phyloP scores from a whole-genome alignment of 2,888 invertebrate genomes.

The Nemotelus pantherinus region DNA sequence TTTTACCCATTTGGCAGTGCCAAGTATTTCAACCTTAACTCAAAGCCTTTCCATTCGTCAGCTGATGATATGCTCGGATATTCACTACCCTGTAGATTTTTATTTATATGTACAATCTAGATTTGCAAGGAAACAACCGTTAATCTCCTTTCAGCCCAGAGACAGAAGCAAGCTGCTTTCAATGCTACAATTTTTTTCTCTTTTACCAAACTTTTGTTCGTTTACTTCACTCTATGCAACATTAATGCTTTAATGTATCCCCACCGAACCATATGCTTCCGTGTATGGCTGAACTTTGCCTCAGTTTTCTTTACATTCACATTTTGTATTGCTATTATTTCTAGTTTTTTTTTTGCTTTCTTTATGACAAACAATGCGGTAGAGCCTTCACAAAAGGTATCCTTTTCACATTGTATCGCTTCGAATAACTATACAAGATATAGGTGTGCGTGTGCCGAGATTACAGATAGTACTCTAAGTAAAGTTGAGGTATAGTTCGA shows the following conservation, averaged over 20 bases:
- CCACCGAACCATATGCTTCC: neutral
- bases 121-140: no score
- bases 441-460: no score
- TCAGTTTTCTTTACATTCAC: neutral
- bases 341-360: slow-evolving; percentile 10
- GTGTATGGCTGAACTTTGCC: neutral
- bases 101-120: no score
- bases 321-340: slow-evolving; percentile 31
- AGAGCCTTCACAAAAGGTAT: slow-evolving; percentile 29
- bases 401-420: slow-evolving; percentile 2
- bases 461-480: no score
- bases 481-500: neutral
- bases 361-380: slow-evolving; percentile 37
- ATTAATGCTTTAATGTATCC: neutral
- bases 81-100: no score
- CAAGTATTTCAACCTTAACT: no score
- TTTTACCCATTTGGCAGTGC: no score
- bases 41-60: no score
- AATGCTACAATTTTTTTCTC: neutral
- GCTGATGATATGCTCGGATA: no score
- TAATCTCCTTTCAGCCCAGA: no score
- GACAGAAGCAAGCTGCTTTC: no score
- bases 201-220: neutral
- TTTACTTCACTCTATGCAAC: neutral
- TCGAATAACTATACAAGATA: neutral